phyloP scores from a whole-genome alignment of 2,888 invertebrate species.

The Pollenia griseotomentosa region DNA sequence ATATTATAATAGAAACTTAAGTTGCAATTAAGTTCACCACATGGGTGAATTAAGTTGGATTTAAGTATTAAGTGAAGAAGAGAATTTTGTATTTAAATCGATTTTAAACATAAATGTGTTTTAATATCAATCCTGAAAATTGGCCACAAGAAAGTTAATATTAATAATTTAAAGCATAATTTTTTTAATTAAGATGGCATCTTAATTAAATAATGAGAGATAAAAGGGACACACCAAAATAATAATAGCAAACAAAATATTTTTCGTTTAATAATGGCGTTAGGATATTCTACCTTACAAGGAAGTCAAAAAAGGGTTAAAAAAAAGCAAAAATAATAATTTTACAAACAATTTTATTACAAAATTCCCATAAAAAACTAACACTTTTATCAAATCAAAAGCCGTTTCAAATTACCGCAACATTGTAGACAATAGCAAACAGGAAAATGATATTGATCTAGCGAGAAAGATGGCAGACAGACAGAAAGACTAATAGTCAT shows the following conservation, averaged over 20 bases:
- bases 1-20: too few relatives aligned
- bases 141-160: too few relatives aligned
- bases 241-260: background rate
- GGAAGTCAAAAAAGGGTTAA: conserved; percentile 34
- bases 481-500: conserved; percentile 19
- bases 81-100: too few relatives aligned
- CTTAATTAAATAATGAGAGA: too few relatives aligned
- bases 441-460: conserved; percentile 31
- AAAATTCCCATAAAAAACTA: conserved; percentile 57
- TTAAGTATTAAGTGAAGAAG: too few relatives aligned
- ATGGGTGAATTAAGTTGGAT: too few relatives aligned
- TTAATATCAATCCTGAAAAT: too few relatives aligned
- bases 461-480: background rate
- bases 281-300: background rate
- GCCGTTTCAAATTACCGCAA: conserved; percentile 66
- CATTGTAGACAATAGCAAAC: conserved; percentile 41
- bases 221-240: too few relatives aligned
- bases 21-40: too few relatives aligned
- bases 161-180: too few relatives aligned
- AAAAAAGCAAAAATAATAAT: background rate
- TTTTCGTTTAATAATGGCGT: background rate
- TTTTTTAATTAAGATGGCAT: too few relatives aligned
- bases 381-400: conserved; percentile 58
- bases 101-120: too few relatives aligned
- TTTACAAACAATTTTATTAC: background rate